A percentile compares a stretch with the other conserved stretches of the same genome.
Conservation (phyloP, 2,888 invertebrate genomes). For the Capitulum mitella region DNA sequence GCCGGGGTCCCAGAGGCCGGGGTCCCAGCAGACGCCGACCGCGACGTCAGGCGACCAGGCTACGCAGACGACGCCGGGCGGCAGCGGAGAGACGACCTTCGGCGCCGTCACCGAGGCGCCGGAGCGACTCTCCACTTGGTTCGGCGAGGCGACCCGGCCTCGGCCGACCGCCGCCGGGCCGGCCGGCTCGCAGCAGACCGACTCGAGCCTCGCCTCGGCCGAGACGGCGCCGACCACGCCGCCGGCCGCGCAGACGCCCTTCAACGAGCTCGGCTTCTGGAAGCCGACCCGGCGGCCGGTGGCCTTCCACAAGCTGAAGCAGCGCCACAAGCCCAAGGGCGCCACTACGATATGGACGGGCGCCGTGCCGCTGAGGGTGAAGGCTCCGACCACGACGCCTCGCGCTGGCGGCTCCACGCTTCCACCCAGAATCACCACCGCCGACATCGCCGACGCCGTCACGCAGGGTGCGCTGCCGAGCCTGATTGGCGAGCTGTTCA, state of each 20-base stretch:
- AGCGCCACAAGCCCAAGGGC: neutral
- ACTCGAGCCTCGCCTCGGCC: neutral
- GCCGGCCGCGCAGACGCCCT: neutral
- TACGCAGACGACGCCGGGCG: neutral
- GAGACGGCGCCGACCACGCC: neutral
- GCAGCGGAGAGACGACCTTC: no score
- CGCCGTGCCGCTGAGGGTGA: neutral
- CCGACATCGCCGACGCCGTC: neutral
- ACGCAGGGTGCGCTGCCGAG: neutral
- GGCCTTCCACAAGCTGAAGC: neutral
- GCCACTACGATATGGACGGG: neutral
- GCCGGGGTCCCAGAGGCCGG: neutral
- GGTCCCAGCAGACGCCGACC: neutral
- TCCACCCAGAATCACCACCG: neutral
- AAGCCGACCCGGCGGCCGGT: neutral
- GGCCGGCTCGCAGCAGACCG: neutral
- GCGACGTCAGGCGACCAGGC: neutral
- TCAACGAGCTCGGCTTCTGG: neutral
- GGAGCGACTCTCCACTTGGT: neutral
- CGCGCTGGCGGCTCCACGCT: neutral
- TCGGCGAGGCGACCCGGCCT: neutral
- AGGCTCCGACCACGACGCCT: neutral
- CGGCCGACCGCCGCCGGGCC: neutral
- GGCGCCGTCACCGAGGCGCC: neutral
- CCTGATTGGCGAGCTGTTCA: neutral